Conservation (phyloP, 2,797 vertebrate genomes). For the Lepilemur septentrionalis region DNA sequence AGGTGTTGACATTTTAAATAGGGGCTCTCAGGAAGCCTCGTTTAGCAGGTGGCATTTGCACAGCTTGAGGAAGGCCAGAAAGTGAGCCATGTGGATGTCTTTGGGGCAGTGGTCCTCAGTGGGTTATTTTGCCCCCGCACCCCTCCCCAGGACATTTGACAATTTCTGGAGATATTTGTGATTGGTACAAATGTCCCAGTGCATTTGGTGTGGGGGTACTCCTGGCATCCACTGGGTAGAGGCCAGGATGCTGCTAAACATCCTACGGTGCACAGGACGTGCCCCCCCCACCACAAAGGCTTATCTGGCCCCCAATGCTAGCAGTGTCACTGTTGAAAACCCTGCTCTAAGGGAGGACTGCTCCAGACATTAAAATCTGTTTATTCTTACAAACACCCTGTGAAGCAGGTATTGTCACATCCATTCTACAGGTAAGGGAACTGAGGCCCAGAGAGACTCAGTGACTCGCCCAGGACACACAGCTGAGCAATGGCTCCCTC, state of each 20-base stretch:
- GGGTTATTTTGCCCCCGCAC: not conserved
- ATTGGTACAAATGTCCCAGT: not conserved
- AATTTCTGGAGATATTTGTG: not conserved
- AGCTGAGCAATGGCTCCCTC: not conserved
- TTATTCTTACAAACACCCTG: not conserved
- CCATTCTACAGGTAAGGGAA: not conserved
- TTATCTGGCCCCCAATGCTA: not conserved
- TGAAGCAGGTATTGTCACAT: not conserved
- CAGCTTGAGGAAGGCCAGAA: fast-evolving
- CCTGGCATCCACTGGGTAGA: not conserved
- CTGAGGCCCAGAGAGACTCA: not conserved
- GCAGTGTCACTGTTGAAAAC: not conserved
- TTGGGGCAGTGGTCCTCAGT: not conserved
- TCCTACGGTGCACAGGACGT: fast-evolving
- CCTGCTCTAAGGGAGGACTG: not conserved
- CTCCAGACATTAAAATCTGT: not conserved
- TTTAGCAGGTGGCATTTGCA: not conserved
- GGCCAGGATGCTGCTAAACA: not conserved
- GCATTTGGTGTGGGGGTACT: not conserved
- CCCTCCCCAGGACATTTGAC: not conserved
- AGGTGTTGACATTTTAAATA: not conserved
- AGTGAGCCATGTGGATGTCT: not conserved
- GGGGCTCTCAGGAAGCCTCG: not conserved
- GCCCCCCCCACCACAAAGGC: not conserved
- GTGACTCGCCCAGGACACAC: not conserved